Percentiles rank a stretch among this genome's conserved stretches.
Conservation (phyloP, 1,140 invertebrate species). For the Metaphire vulgaris region DNA sequence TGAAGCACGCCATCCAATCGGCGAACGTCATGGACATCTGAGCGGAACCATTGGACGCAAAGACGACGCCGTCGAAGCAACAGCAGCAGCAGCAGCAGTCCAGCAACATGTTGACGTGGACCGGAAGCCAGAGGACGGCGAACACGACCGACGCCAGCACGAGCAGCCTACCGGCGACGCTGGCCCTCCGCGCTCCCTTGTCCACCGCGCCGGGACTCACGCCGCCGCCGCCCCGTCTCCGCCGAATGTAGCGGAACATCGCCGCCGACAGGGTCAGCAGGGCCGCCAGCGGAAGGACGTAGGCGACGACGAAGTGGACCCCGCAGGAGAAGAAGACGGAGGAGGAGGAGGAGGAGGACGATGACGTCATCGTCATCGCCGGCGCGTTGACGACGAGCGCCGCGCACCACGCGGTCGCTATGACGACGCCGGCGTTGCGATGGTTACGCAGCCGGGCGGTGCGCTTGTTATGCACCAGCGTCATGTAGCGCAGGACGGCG, state of each 20-base stretch:
- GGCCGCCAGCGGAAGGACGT: conserved; percentile 17
- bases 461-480: conserved; percentile 21
- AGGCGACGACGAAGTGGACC: conserved; percentile 21
- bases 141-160: conserved; percentile 24
- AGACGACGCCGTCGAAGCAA: no score
- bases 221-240: background rate
- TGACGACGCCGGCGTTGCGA: conserved; percentile 8
- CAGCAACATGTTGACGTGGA: conserved; percentile 25
- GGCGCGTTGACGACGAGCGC: conserved; percentile 19
- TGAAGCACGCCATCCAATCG: conserved; percentile 32
- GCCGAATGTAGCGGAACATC: conserved; percentile 15
- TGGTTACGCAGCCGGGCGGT: conserved; percentile 18
- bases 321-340: conserved; percentile 3
- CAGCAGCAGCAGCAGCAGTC: no score
- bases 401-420: conserved; percentile 7
- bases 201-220: background rate
- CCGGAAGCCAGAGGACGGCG: conserved; percentile 24
- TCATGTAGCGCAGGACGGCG: conserved; percentile 67
- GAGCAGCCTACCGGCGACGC: conserved; percentile 16
- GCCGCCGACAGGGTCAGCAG: background rate
- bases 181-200: background rate
- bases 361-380: no score
- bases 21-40: conserved; percentile 20
- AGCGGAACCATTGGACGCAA: background rate
- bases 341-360: conserved; percentile 4